Conservation (phyloP, 2,113 vertebrate genomes). For the Eubucco bourcierii region DNA sequence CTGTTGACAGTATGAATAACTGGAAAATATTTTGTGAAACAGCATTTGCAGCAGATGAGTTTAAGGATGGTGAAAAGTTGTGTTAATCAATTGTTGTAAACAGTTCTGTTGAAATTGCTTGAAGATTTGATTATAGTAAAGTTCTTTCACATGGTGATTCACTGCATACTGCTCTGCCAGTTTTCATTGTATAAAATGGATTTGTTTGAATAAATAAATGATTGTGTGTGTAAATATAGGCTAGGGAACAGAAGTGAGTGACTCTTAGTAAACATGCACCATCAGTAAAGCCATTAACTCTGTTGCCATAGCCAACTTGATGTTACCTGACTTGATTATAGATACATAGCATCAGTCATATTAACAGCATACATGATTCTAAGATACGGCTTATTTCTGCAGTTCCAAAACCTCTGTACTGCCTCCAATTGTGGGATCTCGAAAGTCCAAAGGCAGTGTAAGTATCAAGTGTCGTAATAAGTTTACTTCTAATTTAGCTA, state of each 20-base stretch:
- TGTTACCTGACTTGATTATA: background rate
- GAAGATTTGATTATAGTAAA: background rate
- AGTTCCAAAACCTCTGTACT: slow-evolving; percentile 88
- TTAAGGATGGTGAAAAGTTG: background rate
- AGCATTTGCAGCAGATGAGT: background rate
- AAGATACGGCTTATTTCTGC: slow-evolving; percentile 63
- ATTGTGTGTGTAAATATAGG: background rate
- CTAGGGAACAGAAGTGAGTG: background rate
- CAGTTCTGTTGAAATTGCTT: background rate
- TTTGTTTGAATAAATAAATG: background rate
- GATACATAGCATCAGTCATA: background rate
- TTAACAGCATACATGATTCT: background rate
- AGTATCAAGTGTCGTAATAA: slow-evolving; percentile 69
- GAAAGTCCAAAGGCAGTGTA: slow-evolving; percentile 89
- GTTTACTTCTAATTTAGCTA: background rate
- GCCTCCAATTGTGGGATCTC: slow-evolving; percentile 85
- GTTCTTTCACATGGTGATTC: background rate
- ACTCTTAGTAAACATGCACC: background rate
- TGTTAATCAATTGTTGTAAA: background rate
- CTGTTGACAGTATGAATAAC: background rate
- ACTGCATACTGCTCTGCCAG: background rate
- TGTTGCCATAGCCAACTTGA: background rate
- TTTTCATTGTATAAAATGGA: background rate
- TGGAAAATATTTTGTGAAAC: background rate
- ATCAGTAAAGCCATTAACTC: background rate